Base-by-base conservation (phyloP, 2,888 invertebrate genomes). In the Cryptus armator region DNA sequence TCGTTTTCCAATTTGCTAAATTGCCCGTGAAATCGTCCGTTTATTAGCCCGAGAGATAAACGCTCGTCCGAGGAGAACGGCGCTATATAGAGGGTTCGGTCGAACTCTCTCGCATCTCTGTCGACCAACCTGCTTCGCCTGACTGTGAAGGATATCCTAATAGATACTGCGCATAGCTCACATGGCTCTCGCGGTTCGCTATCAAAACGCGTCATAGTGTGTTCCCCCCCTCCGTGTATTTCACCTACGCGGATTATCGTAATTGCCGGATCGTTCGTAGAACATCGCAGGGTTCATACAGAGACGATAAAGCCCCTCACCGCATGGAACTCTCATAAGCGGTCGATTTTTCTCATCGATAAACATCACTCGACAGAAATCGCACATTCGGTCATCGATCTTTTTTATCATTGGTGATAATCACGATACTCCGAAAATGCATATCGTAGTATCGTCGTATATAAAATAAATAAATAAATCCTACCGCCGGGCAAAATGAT, bases 1-100 rank as follows among this genome's bases (percentile, higher is more conserved):
- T 71, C 83, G 86, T 80, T 88, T 90, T 89, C 89, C 90, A 90
- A 90, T 91, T 90, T 91, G 88, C 89, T 87, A 89, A 90, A 91
- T 90, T 91, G 88, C 85, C 89, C 89, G 89, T 90, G 90, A 90
- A 90, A 90, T 90, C 87, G 89, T 89, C 87, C 90, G 89, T 91
- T 90, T 89, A 90, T 90, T 89, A 88, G 88, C 87, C 89, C 37
- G 37, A 37, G 89, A 89, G 89, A 89, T 89, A 89, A 90, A 90
- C 86, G 88, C 84, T 74, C 76, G 82, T 53, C 78, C 83, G 80
- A 86, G 84, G 16, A 37, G 37, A 44, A 51, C 67, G 56, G 37
- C 37, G 37, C 37, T 37, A 7, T 37, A 29, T 32, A 53, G 64
- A 32, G 62, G 43, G 9, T 44, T 16, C n/a, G 67, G 32, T 56